phyloP scores from a whole-genome alignment of 2,888 invertebrate species.

The Chesias legatella region DNA sequence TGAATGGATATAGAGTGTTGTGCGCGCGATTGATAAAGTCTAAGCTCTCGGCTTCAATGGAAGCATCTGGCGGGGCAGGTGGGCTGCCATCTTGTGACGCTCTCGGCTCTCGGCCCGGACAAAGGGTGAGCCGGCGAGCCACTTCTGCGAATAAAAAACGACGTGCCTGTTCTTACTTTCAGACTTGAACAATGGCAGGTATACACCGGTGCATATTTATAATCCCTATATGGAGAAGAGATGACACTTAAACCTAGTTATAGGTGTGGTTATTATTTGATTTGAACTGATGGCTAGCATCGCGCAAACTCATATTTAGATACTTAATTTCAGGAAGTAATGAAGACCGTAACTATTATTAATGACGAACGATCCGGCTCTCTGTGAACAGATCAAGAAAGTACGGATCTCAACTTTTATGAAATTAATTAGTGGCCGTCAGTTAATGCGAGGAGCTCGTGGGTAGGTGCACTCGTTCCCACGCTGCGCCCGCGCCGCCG shows the following conservation, averaged over 20 bases:
- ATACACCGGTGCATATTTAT: conserved; percentile 8
- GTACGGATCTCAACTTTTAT: conserved; percentile 59
- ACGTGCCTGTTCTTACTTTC: conserved; percentile 24
- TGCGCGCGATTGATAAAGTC: conserved; percentile 69
- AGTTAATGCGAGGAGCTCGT: conserved; percentile 68
- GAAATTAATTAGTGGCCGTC: conserved; percentile 76
- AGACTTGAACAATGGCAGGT: conserved; percentile 23
- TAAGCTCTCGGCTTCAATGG: conserved; percentile 53
- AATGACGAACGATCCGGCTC: conserved; percentile 27
- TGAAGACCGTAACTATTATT: conserved; percentile 7
- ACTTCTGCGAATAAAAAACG: conserved; percentile 38
- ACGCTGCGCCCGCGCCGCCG: conserved; percentile 74
- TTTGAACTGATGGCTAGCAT: too few relatives aligned
- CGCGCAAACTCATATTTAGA: not conserved
- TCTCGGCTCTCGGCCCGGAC: conserved; percentile 40
- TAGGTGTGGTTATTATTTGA: too few relatives aligned
- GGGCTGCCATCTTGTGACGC: conserved; percentile 42
- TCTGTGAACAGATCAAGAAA: conserved; percentile 30
- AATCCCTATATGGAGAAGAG: not conserved
- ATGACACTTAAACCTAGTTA: too few relatives aligned
- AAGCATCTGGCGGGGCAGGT: conserved; percentile 69
- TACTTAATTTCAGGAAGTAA: conserved; percentile 8
- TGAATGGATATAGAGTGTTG: conserved; percentile 56
- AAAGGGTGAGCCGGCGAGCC: conserved; percentile 40
- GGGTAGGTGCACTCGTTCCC: conserved; percentile 73